phyloP scores from a whole-genome alignment of 2,113 vertebrate species.

The Ailurus styani region DNA sequence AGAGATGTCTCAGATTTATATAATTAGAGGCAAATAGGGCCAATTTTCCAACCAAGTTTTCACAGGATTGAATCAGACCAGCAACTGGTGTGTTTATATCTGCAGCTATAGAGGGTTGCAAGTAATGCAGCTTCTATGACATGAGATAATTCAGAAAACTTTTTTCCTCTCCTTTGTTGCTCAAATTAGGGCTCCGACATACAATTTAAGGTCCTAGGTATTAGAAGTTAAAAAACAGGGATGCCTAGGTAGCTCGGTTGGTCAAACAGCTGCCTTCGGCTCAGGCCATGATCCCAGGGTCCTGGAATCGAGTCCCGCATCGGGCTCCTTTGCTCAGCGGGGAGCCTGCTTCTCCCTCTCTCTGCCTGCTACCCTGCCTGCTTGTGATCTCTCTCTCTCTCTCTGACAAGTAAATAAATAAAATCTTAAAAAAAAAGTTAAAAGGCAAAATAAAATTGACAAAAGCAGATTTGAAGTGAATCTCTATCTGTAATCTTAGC shows the following conservation, averaged over 20 bases:
- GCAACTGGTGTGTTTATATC: neutral
- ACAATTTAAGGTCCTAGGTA: neutral
- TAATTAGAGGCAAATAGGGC: neutral
- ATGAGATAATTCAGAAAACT: neutral
- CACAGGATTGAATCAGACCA: neutral
- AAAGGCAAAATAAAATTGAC: neutral
- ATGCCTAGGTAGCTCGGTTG: too few relatives aligned
- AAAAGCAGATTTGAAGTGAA: neutral
- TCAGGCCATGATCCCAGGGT: too few relatives aligned
- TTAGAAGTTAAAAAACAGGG: neutral
- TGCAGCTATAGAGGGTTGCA: neutral
- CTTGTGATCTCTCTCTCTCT: too few relatives aligned
- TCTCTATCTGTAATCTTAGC: neutral
- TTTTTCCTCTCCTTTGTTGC: neutral
- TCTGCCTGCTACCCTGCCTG: too few relatives aligned
- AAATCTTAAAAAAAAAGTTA: too few relatives aligned
- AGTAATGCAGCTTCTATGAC: neutral
- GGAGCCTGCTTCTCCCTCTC: too few relatives aligned
- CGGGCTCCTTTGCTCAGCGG: too few relatives aligned
- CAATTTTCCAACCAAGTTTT: neutral
- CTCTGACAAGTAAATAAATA: too few relatives aligned
- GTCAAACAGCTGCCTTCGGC: too few relatives aligned
- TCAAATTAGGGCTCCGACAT: neutral
- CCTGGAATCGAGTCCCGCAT: too few relatives aligned
- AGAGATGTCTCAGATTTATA: neutral